These are phyloP conservation scores for Apteryx mantelli DNA, from an alignment of 2,113 vertebrate species.

Conservation along the genomic window DNA sequence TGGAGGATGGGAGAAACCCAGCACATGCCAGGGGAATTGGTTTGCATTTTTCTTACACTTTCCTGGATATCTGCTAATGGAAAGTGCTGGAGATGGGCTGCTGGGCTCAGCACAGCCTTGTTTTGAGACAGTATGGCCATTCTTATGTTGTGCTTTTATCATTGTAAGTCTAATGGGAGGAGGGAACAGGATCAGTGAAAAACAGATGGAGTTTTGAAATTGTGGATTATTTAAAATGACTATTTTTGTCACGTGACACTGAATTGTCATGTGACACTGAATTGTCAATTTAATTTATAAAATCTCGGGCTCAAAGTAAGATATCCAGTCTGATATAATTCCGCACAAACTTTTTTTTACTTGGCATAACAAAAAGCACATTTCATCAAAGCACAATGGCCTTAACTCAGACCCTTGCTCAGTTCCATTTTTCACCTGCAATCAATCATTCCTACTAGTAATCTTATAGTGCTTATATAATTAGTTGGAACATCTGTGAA, in stretches of 20 bases:
- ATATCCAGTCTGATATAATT: not conserved
- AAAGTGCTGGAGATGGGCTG: not conserved
- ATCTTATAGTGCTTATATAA: not conserved
- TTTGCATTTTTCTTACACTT: not conserved
- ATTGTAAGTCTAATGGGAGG: accelerated
- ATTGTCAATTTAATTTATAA: not conserved
- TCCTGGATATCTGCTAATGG: not conserved
- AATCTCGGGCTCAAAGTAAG: not conserved
- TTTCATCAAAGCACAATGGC: not conserved
- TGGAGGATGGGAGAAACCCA: not conserved
- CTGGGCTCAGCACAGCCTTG: accelerated
- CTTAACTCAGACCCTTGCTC: not conserved
- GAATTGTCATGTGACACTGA: not conserved
- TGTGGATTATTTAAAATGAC: not conserved
- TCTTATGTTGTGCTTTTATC: not conserved
- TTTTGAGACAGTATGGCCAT: not conserved
- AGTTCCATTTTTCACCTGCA: not conserved
- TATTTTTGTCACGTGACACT: not conserved
- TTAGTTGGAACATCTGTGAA: not conserved
- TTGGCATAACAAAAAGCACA: accelerated
- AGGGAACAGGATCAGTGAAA: not conserved
- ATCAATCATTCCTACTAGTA: not conserved
- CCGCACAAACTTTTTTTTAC: not conserved
- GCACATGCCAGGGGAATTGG: too few relatives aligned
- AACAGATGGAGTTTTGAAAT: not conserved